These are phyloP conservation scores for Drosophila erecta DNA, from an alignment of 1,140 invertebrate genomes.

Conservation along the genomic window DNA sequence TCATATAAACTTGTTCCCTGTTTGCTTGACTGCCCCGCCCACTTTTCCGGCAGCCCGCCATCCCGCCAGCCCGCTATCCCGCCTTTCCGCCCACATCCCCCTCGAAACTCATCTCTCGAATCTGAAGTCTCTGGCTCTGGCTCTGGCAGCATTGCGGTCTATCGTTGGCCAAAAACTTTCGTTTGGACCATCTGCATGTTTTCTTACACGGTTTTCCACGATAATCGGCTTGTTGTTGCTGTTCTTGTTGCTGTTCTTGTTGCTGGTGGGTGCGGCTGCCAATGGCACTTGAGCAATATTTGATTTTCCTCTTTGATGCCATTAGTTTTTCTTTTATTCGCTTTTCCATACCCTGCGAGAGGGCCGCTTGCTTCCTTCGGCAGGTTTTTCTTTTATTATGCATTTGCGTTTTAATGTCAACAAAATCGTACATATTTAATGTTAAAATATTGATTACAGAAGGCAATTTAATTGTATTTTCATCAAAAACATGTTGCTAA, in stretches of 20 bases:
- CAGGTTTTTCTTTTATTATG: no score
- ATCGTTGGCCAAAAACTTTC: conserved; percentile 75
- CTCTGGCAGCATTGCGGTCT: conserved; percentile 60
- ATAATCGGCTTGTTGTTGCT: conserved; percentile 48
- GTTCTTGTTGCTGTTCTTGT: conserved; percentile 31
- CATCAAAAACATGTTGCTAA: no score
- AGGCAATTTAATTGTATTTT: no score
- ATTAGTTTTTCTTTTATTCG: conserved; percentile 69
- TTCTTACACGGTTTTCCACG: conserved; percentile 70
- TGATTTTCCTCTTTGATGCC: conserved; percentile 81
- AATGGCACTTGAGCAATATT: conserved; percentile 80
- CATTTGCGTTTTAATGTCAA: no score
- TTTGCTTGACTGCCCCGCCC: conserved; percentile 31
- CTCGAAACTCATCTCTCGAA: conserved; percentile 39
- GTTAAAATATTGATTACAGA: no score
- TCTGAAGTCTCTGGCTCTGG: conserved; percentile 17
- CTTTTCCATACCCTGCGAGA: conserved; percentile 4
- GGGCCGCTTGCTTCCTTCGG: no score
- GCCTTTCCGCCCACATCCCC: neutral
- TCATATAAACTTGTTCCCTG: conserved; percentile 76
- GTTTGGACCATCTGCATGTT: conserved; percentile 76
- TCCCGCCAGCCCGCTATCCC: neutral
- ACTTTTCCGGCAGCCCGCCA: no score
- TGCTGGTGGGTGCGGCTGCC: conserved; percentile 39
- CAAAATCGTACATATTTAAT: neutral